Conservation (phyloP, 2,113 vertebrate genomes). For the Pygoscelis adeliae region DNA sequence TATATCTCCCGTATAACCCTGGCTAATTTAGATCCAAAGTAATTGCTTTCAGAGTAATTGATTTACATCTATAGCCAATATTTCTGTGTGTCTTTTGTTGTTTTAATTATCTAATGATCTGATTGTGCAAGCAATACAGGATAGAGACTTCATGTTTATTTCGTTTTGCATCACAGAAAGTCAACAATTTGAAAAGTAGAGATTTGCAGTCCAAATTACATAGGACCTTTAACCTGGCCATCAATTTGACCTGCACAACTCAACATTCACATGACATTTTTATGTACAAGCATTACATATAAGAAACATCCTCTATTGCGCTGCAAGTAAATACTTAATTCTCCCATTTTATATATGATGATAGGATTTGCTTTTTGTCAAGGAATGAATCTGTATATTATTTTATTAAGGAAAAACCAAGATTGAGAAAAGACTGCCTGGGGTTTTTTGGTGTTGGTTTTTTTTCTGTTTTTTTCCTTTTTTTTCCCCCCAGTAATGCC, state of each 20-base stretch:
- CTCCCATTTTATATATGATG: not conserved
- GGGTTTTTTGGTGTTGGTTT: accelerated
- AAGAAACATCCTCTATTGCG: not conserved
- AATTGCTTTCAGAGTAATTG: conserved; percentile 59
- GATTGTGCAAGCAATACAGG: not conserved
- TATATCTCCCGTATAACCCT: not conserved
- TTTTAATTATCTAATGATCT: conserved; percentile 65
- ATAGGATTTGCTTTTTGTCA: not conserved
- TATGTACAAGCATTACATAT: not conserved
- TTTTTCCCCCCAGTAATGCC: not conserved
- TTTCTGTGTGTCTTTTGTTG: conserved; percentile 23
- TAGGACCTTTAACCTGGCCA: not conserved
- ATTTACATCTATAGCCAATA: conserved; percentile 47
- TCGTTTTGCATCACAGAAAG: not conserved
- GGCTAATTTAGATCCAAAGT: conserved; percentile 24
- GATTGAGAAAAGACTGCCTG: not conserved
- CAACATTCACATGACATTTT: accelerated
- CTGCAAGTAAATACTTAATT: not conserved
- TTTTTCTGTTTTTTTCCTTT: too few species aligned
- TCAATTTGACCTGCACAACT: not conserved
- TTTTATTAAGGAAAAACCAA: not conserved
- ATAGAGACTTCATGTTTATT: not conserved
- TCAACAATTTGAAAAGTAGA: conserved; percentile 3
- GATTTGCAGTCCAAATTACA: not conserved
- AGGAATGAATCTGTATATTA: not conserved